Conservation (phyloP, 2,797 vertebrate species). For the Gadopsis bispinosus region DNA sequence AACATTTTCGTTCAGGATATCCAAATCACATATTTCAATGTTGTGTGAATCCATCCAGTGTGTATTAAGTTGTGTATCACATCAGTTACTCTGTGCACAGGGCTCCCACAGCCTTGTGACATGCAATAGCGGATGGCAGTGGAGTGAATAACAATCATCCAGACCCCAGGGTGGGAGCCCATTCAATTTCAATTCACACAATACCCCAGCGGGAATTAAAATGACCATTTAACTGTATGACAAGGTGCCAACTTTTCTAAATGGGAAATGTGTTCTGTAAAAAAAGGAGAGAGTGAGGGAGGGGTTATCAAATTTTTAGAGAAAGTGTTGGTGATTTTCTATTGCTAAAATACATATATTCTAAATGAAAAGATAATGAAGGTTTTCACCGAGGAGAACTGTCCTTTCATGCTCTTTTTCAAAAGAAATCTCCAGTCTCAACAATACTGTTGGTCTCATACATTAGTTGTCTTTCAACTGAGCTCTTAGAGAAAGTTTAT, state of each 20-base stretch:
- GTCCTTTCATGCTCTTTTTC: slow-evolving; percentile 5
- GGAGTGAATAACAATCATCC: slow-evolving; percentile 62
- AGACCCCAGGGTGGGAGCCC: slow-evolving; percentile 46
- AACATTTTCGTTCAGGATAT: slow-evolving; percentile 16
- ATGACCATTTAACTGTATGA: slow-evolving; percentile 55
- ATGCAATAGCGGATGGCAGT: slow-evolving; percentile 47
- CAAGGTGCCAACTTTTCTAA: slow-evolving; percentile 33
- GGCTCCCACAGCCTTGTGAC: slow-evolving; percentile 40
- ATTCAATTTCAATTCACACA: slow-evolving; percentile 59
- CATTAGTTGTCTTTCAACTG: slow-evolving; percentile 8
- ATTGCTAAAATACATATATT: slow-evolving; percentile 23
- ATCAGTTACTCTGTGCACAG: slow-evolving; percentile 36
- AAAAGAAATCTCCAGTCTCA: neutral
- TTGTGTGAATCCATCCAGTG: slow-evolving; percentile 10
- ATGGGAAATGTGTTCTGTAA: slow-evolving; percentile 25
- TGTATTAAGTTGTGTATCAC: slow-evolving; percentile 15
- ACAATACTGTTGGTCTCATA: neutral
- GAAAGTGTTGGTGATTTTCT: neutral
- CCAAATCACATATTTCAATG: slow-evolving; percentile 10
- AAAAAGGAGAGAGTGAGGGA: neutral
- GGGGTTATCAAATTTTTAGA: slow-evolving; percentile 26
- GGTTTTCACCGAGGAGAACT: neutral
- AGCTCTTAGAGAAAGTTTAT: slow-evolving; percentile 26
- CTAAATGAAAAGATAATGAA: slow-evolving; percentile 24
- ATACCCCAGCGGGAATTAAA: slow-evolving; percentile 58